Conservation (phyloP, 2,888 invertebrate species). For the Theretra japonica region DNA sequence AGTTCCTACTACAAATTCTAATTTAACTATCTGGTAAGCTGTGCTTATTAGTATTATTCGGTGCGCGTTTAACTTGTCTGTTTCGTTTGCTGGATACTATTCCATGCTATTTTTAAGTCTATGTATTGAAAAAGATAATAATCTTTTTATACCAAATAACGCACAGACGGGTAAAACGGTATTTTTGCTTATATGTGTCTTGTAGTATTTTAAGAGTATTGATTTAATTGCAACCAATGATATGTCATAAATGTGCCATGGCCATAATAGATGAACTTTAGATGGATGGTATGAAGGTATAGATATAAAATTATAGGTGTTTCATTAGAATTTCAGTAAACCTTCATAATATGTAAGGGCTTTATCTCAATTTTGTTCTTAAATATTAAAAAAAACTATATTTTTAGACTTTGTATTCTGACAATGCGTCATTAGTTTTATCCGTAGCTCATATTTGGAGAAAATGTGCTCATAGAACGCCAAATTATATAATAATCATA, state of each 20-base stretch:
- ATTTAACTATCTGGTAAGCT: background rate
- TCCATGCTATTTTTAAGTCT: no score
- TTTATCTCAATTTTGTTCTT: no score
- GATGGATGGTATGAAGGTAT: background rate
- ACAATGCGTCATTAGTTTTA: no score
- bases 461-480: no score
- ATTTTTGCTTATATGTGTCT: background rate
- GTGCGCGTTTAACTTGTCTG: background rate
- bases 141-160: background rate
- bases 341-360: no score
- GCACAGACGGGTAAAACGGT: conserved; percentile 6
- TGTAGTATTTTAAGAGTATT: background rate
- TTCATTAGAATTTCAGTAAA: no score
- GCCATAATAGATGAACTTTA: background rate
- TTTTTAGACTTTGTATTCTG: no score
- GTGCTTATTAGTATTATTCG: background rate
- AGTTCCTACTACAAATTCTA: background rate
- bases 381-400: no score
- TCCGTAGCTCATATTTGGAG: no score
- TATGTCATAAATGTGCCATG: background rate
- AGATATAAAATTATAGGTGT: no score
- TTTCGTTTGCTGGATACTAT: background rate
- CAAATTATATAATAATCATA: no score
- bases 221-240: background rate
- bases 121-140: background rate